A percentile compares a stretch with the other conserved stretches of the same genome.
phyloP scores from a whole-genome alignment of 2,888 invertebrate species.

The Pheosia tremula region DNA sequence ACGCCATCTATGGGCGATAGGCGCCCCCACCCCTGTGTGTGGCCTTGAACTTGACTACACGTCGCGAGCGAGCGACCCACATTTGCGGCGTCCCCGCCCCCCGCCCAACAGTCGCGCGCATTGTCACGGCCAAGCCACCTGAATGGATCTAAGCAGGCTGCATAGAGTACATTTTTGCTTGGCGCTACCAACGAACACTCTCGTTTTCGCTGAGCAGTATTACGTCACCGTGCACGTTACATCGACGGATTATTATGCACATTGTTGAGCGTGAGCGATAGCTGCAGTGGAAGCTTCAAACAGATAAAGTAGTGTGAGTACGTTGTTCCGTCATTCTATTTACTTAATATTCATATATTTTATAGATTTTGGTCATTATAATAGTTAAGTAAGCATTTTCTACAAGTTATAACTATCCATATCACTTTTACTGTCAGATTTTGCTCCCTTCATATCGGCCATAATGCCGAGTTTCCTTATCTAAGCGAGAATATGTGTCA shows the following conservation, averaged over 20 bases:
- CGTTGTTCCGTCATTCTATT: constrained; percentile 17
- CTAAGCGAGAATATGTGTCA: background rate
- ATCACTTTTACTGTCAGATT: background rate
- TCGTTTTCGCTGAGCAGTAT: constrained; percentile 72
- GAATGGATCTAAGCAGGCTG: constrained; percentile 64
- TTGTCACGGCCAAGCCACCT: constrained; percentile 70
- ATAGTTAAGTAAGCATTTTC: background rate
- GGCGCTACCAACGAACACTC: constrained; percentile 54
- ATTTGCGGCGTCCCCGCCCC: constrained; percentile 63
- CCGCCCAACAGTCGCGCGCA: constrained; percentile 61
- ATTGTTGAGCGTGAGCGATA: constrained; percentile 35
- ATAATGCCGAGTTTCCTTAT: background rate
- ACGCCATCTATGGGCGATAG: constrained; percentile 79
- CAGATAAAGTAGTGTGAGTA: constrained; percentile 27
- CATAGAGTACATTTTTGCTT: constrained; percentile 69
- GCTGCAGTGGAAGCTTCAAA: constrained; percentile 35
- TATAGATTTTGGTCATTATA: background rate
- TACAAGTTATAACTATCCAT: too few relatives aligned
- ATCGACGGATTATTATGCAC: constrained; percentile 58
- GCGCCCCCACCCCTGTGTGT: constrained; percentile 64
- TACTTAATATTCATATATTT: constrained; percentile 15
- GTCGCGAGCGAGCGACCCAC: constrained; percentile 79
- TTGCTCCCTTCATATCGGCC: background rate
- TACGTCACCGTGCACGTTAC: constrained; percentile 63
- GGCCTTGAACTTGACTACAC: constrained; percentile 82